Conservation (phyloP, 2,113 vertebrate genomes). For the Proterorhinus semilunaris region DNA sequence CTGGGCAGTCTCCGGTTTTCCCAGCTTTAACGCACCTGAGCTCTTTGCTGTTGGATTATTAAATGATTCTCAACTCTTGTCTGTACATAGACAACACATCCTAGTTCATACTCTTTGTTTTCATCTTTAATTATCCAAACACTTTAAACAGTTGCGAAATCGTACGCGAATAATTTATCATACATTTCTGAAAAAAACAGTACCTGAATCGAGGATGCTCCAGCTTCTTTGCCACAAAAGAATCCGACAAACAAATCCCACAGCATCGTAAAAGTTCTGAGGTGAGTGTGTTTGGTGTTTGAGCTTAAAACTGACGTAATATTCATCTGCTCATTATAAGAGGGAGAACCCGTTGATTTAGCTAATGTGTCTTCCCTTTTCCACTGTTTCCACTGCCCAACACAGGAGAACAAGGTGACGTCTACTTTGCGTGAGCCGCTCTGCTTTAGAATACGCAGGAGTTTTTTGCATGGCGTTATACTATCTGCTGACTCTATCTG, state of each 20-base stretch:
- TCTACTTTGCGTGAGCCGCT: slow-evolving; percentile 48
- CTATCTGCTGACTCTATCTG: slow-evolving; percentile 36
- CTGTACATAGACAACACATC: too few relatives aligned
- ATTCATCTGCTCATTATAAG: neutral
- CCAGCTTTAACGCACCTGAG: too few relatives aligned
- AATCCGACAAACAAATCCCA: slow-evolving; percentile 93
- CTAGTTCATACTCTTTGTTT: too few relatives aligned
- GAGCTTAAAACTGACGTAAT: too few relatives aligned
- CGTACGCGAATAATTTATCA: too few relatives aligned
- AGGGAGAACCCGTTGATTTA: neutral
- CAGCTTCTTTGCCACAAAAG: slow-evolving; percentile 91
- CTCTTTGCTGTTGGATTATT: too few relatives aligned
- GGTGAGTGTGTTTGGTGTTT: slow-evolving; percentile 72
- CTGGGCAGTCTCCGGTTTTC: too few relatives aligned
- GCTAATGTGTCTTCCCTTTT: slow-evolving; percentile 55
- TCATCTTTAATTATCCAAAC: too few relatives aligned
- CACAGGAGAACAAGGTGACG: slow-evolving; percentile 96
- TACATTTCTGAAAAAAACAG: slow-evolving; percentile 61
- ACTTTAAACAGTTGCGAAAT: too few relatives aligned
- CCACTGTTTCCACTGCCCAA: slow-evolving; percentile 58
- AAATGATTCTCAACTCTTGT: too few relatives aligned
- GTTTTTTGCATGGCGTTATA: slow-evolving; percentile 67
- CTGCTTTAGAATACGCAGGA: slow-evolving; percentile 19
- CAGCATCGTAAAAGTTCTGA: slow-evolving; percentile 96
- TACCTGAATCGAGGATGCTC: slow-evolving; percentile 98